phyloP scores from a whole-genome alignment of 2,113 vertebrate species.

The Boleophthalmus pectinirostris region DNA sequence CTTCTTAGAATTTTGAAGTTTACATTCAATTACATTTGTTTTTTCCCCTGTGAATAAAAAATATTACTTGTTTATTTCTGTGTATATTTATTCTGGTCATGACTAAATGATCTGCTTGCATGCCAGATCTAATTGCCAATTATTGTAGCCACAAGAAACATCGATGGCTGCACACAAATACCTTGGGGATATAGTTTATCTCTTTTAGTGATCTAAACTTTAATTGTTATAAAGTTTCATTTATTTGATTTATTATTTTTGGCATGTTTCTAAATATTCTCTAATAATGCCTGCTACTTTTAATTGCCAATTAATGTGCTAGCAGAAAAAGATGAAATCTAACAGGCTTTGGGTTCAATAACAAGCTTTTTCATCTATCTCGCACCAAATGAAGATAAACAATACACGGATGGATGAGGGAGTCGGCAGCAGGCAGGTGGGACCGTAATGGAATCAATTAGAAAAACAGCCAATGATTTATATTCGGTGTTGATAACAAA shows the following conservation, averaged over 20 bases:
- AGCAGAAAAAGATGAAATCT: slow-evolving; percentile 43
- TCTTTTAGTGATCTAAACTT: not conserved
- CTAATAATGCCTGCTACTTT: slow-evolving; percentile 35
- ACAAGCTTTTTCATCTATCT: slow-evolving; percentile 47
- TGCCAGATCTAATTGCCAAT: not conserved
- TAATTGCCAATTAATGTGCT: slow-evolving; percentile 59
- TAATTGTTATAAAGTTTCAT: not conserved
- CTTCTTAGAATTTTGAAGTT: not conserved
- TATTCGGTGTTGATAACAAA: slow-evolving; percentile 57
- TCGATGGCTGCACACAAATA: not conserved
- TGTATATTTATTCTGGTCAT: slow-evolving; percentile 9
- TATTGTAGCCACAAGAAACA: not conserved
- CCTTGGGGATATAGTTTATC: not conserved
- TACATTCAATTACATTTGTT: not conserved
- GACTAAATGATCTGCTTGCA: not conserved
- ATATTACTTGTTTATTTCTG: not conserved
- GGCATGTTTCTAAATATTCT: slow-evolving; percentile 36
- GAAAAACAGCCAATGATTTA: slow-evolving; percentile 63
- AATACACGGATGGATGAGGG: slow-evolving; percentile 52
- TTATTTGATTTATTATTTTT: slow-evolving; percentile 9
- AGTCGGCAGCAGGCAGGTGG: slow-evolving; percentile 59
- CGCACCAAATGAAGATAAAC: slow-evolving; percentile 67
- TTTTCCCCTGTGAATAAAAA: not conserved
- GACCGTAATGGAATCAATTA: slow-evolving; percentile 73
- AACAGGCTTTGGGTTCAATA: slow-evolving; percentile 45